Conservation (phyloP, 2,888 invertebrate species). For the Diogma glabrata region DNA sequence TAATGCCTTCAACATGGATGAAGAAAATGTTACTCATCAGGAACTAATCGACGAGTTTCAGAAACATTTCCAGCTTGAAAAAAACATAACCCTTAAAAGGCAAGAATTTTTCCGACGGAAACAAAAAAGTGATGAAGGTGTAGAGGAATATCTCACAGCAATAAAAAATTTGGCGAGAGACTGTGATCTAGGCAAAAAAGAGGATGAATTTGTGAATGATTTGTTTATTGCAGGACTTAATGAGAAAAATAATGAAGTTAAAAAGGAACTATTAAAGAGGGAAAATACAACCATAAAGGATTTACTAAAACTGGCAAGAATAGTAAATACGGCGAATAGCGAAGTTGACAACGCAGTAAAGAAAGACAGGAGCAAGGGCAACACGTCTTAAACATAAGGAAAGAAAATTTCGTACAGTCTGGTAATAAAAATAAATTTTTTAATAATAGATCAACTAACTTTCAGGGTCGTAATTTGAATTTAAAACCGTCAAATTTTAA, state of each 20-base stretch:
- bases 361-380: neutral
- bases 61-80: neutral
- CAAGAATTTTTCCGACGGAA: neutral
- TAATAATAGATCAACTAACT: neutral
- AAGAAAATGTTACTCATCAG: no score
- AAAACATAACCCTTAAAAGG: neutral
- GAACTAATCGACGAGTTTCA: neutral
- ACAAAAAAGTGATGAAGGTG: neutral
- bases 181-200: neutral
- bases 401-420: neutral
- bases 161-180: neutral
- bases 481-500: neutral
- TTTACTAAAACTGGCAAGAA: neutral
- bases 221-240: neutral
- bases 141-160: neutral
- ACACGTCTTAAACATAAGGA: neutral
- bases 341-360: neutral
- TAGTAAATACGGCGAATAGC: neutral
- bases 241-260: no score
- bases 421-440: neutral
- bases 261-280: neutral
- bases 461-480: neutral
- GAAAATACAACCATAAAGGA: neutral
- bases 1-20: no score
- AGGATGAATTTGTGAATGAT: neutral